Evolutionary conservation across 2,113 vertebrate species (phyloP), one percentile per base, ranked within the genome.

Genomic region (Albula goreensis): DNA sequence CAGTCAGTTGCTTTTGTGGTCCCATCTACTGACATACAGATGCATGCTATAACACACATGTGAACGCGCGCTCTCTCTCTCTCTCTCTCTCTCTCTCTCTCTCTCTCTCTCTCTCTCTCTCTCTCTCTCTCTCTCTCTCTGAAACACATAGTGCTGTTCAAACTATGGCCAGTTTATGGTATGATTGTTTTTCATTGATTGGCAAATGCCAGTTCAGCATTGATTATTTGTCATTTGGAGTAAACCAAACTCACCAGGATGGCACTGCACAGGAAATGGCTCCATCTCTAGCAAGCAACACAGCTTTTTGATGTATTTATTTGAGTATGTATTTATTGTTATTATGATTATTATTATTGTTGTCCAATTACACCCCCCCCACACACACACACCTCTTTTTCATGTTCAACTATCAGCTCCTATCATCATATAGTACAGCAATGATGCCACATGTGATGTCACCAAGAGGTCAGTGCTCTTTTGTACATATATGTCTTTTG

Each of bases 1-100:
- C 86, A 56, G 81, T 82, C 88, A 78, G 41, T 83, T 86, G 57
- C 22, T 66, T 57, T 84, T 79, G 57, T 90, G 85, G 80, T 81
- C 56, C 82, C 19, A 56, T 82, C 5, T 13, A n/a, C 50, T 60
- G 51, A 70, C 52, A 52, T 81, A 10, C 19, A 17, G 48, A 50
- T 52, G 80, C 25, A 10, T 53, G 51, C 7, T n/a, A 50, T 81
- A 81, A 25, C 22, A 19, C 50, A 80, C 50, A 19, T 19, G 17
- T 19, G n/a, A 6, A 57, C 80, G 49, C 50, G 10, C 51, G 1
- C 79, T 50, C 49, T n/a, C 15, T n/a, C 53, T 9, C 53, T 9
- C 53, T 9, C 53, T 9, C 53, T 9, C 53, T 9, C 53, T 9
- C 53, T 9, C 53, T 9, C 53, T 9, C 53, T 9, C 53, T 9